Base-by-base conservation (phyloP, 2,888 invertebrate species). In the Nomada ruficornis region DNA sequence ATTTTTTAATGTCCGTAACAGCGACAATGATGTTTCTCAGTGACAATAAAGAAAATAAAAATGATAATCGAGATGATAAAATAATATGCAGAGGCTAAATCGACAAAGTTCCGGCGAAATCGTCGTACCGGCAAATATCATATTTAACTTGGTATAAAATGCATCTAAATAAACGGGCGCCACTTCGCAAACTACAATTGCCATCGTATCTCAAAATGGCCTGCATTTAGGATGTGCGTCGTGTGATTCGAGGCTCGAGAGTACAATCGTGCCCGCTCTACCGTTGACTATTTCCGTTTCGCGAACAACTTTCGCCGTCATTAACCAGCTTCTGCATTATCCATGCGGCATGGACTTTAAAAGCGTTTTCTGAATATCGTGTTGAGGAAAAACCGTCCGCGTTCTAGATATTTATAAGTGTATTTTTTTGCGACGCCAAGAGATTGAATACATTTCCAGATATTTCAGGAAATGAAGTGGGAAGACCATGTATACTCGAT, bases 251-350 rank as follows among this genome's bases (percentile, higher is more conserved):
- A 75, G n/a, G 23, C 54, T 15, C 36, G 20, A 1, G 52, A 62
- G 60, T 69, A 44, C 52, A 68, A 54, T 68, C 69, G 68, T 42
- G 50, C n/a, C 59, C 23, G 69, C 26, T 44, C 42, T 75, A 42
- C 42, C 42, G n/a, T n/a, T 44, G 54, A 62, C 52, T 60, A 68
- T 60, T 62, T 60, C 75, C 69, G 69, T 69, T 62, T 60, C 69
- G 26, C 44, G 18, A 55, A 20, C 67, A 69, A 75, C 75, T 75
- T 75, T 69, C 75, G n/a, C 62, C 62, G 52, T 75, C 68, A 75
- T 75, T 75, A 75, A 59, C 69, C 62, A 7, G 29, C 73, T 29
- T 73, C 52, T 42, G 44, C 69, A 54, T 69, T 75, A 52, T 75
- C 60, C 75, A 60, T 54, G 23, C 68, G 44, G 68, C 60, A 23